Percentiles rank a stretch among this genome's conserved stretches.
Conservation (phyloP, 37 sponge, comb jelly and placozoan species). For the Diacarnus erythraeanus region DNA sequence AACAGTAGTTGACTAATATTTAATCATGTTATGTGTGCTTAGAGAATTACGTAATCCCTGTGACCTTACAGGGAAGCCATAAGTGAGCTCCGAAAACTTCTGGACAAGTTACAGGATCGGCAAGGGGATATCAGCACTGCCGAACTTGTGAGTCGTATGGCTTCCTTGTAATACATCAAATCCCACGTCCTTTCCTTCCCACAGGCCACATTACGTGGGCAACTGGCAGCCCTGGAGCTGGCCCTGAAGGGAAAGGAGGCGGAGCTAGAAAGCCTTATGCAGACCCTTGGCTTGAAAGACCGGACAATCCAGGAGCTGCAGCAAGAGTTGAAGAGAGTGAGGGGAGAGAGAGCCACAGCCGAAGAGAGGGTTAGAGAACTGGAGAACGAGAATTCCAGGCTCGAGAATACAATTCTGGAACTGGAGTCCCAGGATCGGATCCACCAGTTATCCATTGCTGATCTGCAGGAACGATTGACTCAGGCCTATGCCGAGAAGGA, state of each 20-base stretch:
- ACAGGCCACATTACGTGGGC: constrained; percentile 39
- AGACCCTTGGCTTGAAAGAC: constrained; percentile 31
- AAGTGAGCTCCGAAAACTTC: constrained; percentile 25
- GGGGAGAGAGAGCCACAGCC: constrained; percentile 15
- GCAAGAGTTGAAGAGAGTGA: constrained; percentile 34
- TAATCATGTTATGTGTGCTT: too few relatives aligned
- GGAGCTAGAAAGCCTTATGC: constrained; percentile 46
- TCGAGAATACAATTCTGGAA: constrained; percentile 7
- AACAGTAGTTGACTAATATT: too few relatives aligned
- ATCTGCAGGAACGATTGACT: constrained; percentile 33
- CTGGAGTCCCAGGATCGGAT: constrained; percentile 39
- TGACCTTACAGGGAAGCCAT: constrained; percentile 19
- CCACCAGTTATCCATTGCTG: constrained; percentile 23
- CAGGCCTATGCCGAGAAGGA: constrained; percentile 46
- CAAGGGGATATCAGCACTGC: not conserved
- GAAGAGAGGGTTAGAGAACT: constrained; percentile 21
- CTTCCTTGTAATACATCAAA: not conserved
- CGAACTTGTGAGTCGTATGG: constrained; percentile 30
- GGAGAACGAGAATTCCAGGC: constrained; percentile 6
- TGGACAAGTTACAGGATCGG: constrained; percentile 36
- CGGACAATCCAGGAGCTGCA: constrained; percentile 32
- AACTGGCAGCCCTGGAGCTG: constrained; percentile 36
- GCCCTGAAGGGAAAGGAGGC: constrained; percentile 48
- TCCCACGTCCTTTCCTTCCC: not conserved
- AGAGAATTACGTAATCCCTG: too few relatives aligned